These are phyloP conservation scores for Prunella strophiata DNA, from an alignment of 2,797 vertebrate genomes.

Conservation along the genomic window DNA sequence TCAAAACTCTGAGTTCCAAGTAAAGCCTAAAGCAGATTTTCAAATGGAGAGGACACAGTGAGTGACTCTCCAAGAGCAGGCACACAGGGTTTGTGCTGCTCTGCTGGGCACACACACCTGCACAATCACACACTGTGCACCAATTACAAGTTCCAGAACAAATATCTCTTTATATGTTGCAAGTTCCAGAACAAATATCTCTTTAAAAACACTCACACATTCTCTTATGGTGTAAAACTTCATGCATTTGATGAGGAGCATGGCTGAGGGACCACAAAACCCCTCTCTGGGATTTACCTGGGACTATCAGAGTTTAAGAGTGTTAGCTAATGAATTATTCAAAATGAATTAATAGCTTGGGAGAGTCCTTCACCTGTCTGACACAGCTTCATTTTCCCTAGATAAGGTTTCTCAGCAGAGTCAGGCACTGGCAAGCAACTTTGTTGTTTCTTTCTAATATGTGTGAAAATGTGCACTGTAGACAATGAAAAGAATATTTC, in stretches of 20 bases:
- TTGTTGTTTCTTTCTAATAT: constrained; percentile 38
- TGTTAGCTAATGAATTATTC: constrained; percentile 77
- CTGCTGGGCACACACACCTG: neutral
- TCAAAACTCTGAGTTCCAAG: neutral
- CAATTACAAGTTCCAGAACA: constrained; percentile 31
- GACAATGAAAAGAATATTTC: neutral
- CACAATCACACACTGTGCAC: neutral
- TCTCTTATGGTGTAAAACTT: constrained; percentile 41
- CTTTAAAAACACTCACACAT: constrained; percentile 37
- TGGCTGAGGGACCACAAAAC: constrained; percentile 17
- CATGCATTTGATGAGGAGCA: constrained; percentile 24
- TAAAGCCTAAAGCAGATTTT: neutral
- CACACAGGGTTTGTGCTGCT: neutral
- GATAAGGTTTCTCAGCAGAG: constrained; percentile 70
- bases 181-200: constrained; percentile 4
- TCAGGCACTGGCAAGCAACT: constrained; percentile 48
- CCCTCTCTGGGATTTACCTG: constrained; percentile 47
- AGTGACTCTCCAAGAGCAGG: neutral
- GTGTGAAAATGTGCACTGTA: neutral
- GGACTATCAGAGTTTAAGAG: constrained; percentile 58
- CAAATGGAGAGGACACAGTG: neutral
- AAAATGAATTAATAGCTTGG: constrained; percentile 67
- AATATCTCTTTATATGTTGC: neutral
- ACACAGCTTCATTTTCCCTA: constrained; percentile 70
- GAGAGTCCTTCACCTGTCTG: constrained; percentile 74